Base-by-base conservation (phyloP, 2,888 invertebrate species). In the Mesorhabditis belari region DNA sequence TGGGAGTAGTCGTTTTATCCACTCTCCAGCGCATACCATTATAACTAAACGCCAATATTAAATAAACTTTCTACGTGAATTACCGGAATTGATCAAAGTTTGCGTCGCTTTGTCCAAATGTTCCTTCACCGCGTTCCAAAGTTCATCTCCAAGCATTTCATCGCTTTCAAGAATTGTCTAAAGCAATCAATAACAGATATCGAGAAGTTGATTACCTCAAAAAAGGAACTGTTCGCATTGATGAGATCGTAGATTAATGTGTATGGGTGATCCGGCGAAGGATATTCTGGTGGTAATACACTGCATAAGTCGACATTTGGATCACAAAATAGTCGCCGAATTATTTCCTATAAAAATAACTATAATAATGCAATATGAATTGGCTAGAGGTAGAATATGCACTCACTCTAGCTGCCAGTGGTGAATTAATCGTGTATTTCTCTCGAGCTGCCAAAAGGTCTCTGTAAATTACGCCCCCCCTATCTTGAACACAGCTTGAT, bases 311-410 rank as follows among this genome's bases (percentile, higher is more conserved):
- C 71, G 27, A 69, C 52, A 3, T 55, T 27, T 9, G 58, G 55
- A 56, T 69, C 68, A 12, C 50, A 55, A 61, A 69, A 69, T 0
- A 71, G 29, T 19, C 60, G 58, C 65, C 68, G 64, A n/a, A 54
- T 23, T 55, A 54, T 5, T 55, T 23, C 23, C 9, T 12, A 25
- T 21, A 24, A 1, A n/a, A 3, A 24, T 9, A 57, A 49, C 19
- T 12, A 57, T 4, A 2, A 53, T 53, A 5, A 12, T 55, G 9
- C 21, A 21, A 5, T 21, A 35, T 5, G 5, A 24, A 19, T 57
- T 49, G 44, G 25, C 23, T 57, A n/a, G n/a, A n/a, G n/a, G n/a
- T n/a, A n/a, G n/a, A n/a, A n/a, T n/a, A n/a, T n/a, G n/a, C n/a
- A n/a, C n/a, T n/a, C n/a, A n/a, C n/a, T n/a, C n/a, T n/a, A n/a